Percentiles rank a stretch among this genome's conserved stretches.
These are phyloP conservation scores for Hydrochoerus hydrochaeris DNA, from an alignment of 2,113 vertebrate genomes.

Conservation along the genomic window DNA sequence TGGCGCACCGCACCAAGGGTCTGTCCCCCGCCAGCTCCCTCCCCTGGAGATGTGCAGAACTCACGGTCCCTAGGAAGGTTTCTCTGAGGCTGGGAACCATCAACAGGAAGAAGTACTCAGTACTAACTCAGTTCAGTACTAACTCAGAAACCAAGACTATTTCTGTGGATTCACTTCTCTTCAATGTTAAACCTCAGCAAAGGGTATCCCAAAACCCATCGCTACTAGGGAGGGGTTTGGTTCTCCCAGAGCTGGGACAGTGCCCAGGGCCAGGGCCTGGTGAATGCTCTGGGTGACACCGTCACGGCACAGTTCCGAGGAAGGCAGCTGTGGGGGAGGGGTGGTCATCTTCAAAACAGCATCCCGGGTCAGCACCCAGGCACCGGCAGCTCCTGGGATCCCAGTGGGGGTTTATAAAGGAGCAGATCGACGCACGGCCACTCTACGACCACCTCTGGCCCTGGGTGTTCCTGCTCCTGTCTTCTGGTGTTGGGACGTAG, in stretches of 20 bases:
- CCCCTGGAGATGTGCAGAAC: background rate
- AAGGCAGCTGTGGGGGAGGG: background rate
- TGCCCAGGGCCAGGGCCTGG: rapidly evolving
- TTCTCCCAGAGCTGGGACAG: background rate
- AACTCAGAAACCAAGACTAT: background rate
- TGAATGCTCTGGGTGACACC: background rate
- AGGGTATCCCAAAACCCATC: background rate
- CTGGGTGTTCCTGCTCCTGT: too few relatives aligned
- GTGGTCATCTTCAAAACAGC: background rate
- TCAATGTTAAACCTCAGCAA: background rate
- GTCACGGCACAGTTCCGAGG: rapidly evolving
- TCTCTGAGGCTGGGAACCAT: background rate
- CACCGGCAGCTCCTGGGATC: background rate
- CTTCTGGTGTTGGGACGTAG: background rate
- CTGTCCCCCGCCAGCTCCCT: background rate
- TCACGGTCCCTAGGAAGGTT: background rate
- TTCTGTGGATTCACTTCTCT: background rate
- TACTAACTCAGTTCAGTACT: background rate
- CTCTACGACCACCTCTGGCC: background rate
- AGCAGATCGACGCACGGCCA: background rate
- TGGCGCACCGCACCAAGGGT: background rate
- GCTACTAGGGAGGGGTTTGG: background rate
- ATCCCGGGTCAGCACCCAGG: background rate
- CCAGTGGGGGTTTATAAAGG: background rate
- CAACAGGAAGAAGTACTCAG: background rate